These are phyloP conservation scores for Eubasilissa splendida DNA, from an alignment of 2,888 invertebrate genomes.

Conservation along the genomic window DNA sequence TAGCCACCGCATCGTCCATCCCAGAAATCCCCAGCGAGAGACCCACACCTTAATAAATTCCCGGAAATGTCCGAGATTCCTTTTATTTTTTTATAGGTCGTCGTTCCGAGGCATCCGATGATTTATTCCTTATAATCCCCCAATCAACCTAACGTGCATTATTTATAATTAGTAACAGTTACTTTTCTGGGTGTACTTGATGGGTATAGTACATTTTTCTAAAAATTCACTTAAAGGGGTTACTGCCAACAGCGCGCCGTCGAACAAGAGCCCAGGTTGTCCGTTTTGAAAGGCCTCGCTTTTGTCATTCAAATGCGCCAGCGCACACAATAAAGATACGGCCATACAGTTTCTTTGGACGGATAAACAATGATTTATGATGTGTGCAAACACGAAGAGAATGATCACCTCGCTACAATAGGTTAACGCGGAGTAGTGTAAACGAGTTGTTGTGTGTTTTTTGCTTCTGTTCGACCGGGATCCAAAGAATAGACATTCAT, in stretches of 20 bases:
- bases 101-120: too few relatives aligned
- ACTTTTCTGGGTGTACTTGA: too few relatives aligned
- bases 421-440: slow-evolving; percentile 19
- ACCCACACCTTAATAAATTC: too few relatives aligned
- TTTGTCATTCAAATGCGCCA: slow-evolving; percentile 53
- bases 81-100: too few relatives aligned
- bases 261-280: not conserved
- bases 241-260: not conserved
- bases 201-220: too few relatives aligned
- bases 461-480: slow-evolving; percentile 27
- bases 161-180: too few relatives aligned
- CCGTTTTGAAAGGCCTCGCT: slow-evolving; percentile 2
- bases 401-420: slow-evolving; percentile 38
- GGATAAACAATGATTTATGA: slow-evolving; percentile 57
- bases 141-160: too few relatives aligned
- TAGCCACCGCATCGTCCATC: too few relatives aligned
- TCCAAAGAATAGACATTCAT: slow-evolving; percentile 10
- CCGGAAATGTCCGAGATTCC: too few relatives aligned
- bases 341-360: slow-evolving; percentile 43
- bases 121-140: too few relatives aligned
- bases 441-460: slow-evolving; percentile 34
- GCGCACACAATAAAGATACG: slow-evolving; percentile 40
- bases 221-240: too few relatives aligned
- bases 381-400: slow-evolving; percentile 56
- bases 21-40: too few relatives aligned